These are phyloP conservation scores for Mesembrinibis cayennensis DNA, from an alignment of 2,113 vertebrate species.

Conservation along the genomic window DNA sequence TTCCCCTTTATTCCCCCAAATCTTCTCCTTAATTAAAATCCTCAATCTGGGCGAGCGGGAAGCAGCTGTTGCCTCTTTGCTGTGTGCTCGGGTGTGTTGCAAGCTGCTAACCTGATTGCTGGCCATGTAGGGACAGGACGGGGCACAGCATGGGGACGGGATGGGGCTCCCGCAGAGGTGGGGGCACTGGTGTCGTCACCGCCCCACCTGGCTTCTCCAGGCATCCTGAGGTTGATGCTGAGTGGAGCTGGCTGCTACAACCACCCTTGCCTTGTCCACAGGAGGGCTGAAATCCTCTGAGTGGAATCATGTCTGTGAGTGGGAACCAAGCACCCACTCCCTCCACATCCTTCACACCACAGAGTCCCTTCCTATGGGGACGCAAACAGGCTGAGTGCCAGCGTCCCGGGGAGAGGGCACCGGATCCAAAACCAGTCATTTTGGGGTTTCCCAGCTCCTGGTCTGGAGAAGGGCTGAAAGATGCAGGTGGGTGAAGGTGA, in stretches of 20 bases:
- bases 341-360: fast-evolving
- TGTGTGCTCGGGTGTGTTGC: fast-evolving
- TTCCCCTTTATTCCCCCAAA: conserved; percentile 48
- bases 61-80: conserved; percentile 59
- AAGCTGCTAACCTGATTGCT: neutral
- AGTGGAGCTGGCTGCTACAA: neutral
- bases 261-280: neutral
- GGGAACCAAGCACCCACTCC: fast-evolving
- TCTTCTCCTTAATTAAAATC: conserved; percentile 61
- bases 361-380: neutral
- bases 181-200: neutral
- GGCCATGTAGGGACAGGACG: neutral
- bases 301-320: neutral
- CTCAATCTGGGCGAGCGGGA: neutral
- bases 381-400: fast-evolving
- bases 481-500: neutral
- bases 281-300: neutral
- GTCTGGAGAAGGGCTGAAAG: neutral
- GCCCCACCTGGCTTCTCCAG: neutral
- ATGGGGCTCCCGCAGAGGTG: fast-evolving
- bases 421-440: fast-evolving
- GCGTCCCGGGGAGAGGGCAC: neutral
- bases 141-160: neutral
- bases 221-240: neutral
- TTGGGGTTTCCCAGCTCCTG: neutral